Evolutionary conservation across 2,888 invertebrate genomes (phyloP), one percentile per base, ranked within the genome.

Genomic region (Cryptocephalus moraei): DNA sequence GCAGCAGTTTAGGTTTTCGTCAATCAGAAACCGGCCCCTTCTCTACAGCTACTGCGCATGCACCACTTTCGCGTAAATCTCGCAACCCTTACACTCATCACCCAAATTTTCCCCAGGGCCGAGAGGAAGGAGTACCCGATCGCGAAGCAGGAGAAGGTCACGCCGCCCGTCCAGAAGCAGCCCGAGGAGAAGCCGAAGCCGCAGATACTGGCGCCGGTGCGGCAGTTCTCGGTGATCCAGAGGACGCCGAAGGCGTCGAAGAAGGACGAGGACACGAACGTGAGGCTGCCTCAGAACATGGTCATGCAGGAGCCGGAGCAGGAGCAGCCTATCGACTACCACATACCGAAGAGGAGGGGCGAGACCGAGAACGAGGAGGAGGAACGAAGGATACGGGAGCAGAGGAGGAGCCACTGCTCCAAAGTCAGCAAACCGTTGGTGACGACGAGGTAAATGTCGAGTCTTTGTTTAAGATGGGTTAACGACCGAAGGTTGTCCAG

Each of bases 271-370:
- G 71, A 61, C 56, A 65, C 61, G 57, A 64, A 64, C 22, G 60
- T 59, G 39, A 52, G 62, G 44, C 49, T 66, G 14, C 58, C 62
- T n/a, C 47, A 58, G 11, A 53, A 49, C 14, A 40, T 53, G 32
- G 49, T 55, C 9, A 51, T 61, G 22, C 63, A 63, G 46, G 64
- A 66, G 54, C 61, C 64, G 41, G 62, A 61, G 62, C 60, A 69
- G 60, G 90, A 91, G 51, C 90, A 90, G 60, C 91, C 91, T 0
- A 91, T 91, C 51, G 90, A 91, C 65, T 91, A 91, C 66, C 90
- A 83, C 62, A 86, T 91, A 55, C 90, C 90, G 22, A 89, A 88
- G 67, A 80, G 86, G 61, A 78, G 81, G 50, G 82, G 83, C 8
- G 81, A 81, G 63, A 71, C 74, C 9, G 81, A 81, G 64, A 80